Base-by-base conservation (phyloP, 1,140 invertebrate genomes). In the Penaeus chinensis region DNA sequence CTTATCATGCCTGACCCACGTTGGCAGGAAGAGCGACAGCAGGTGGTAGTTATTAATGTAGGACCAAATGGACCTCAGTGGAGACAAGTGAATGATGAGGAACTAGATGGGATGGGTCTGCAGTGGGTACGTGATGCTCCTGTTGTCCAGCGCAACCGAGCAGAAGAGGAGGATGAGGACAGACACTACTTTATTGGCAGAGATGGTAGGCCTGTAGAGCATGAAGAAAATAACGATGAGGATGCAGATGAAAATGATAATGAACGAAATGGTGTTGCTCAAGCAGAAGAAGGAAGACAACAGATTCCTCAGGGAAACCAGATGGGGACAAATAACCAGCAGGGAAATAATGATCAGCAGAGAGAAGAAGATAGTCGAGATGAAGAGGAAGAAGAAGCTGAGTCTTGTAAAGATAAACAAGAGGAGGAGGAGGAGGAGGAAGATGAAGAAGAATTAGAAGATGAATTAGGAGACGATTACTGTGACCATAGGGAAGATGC, bases 31-130 rank as follows among this genome's bases (percentile, higher is more conserved):
- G 87, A 89, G 54, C 76, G 81, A 27, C 89, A 90, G 62, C 89
- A 90, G 66, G 89, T 90, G n/a, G 87, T 90, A 54, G 89, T 90
- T 27, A 89, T 90, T 7, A 90, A 90, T 83, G 88, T 90, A 27
- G 88, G 89, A 20, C 87, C 87, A 62, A 89, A 90, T 81, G 88
- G 89, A 11, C 87, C 89, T 47, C 84, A 90, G 62, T 90, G 89
- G 89, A 80, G 85, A 37, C 87, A 90, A 27, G 89, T 88, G 27
- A 84, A 87, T 81, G 89, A 90, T 74, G 89, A 90, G 60, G 89
- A 90, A 78, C 69, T 90, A 18, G 89, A 90, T 24, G 87, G 82
- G 37, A 84, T 90, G 84, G 89, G 89, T 47, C 79, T 90, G 19
- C 87, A 90, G 76, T 90, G 89, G 89, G 89, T 90, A 22, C 87